Evolutionary conservation across 2,113 vertebrate genomes (phyloP), one percentile per base, ranked within the genome.

Genomic region (Alectura lathami): DNA sequence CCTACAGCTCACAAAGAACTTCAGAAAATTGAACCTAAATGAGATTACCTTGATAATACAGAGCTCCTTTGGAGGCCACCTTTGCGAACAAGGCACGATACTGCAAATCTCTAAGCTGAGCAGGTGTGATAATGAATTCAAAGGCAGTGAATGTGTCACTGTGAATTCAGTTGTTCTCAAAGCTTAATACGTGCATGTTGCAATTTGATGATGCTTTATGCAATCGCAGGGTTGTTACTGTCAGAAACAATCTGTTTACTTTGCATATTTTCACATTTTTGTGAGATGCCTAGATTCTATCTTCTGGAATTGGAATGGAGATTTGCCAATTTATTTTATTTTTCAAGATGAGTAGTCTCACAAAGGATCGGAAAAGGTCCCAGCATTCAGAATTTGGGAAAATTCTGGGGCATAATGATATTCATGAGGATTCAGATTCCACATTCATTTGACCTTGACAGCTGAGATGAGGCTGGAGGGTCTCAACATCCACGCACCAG

Each of bases 201-300:
- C 96, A 96, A 97, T 96, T 95, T 96, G 93, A 96, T 96, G 94
- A 96, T 95, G 91, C 72, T 97, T 97, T 96, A 95, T 96, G 83
- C 96, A 97, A 96, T 96, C 6, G 87, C 90, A 75, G 74, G 59
- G 93, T 83, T 95, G 95, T 97, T 96, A 96, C 89, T 97, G 80
- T 90, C 92, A 95, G 96, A 96, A 97, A 90, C 89, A 92, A 94
- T 83, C 91, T 90, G 88, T 90, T 97, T 95, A 83, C 90, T 95
- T 97, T 93, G 88, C 92, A 93, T 91, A 96, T 96, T 97, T 96
- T 80, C 91, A 90, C 72, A 72, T 96, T 89, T 94, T 93, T 96
- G 78, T 69, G 80, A 95, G 90, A 73, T 93, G 77, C 83, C 83
- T 96, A 80, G 69, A 80, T 89, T 94, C 82, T 81, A 51, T 94